Base-by-base conservation (phyloP, 2,797 vertebrate genomes). In the Lepilemur ruficaudatus region DNA sequence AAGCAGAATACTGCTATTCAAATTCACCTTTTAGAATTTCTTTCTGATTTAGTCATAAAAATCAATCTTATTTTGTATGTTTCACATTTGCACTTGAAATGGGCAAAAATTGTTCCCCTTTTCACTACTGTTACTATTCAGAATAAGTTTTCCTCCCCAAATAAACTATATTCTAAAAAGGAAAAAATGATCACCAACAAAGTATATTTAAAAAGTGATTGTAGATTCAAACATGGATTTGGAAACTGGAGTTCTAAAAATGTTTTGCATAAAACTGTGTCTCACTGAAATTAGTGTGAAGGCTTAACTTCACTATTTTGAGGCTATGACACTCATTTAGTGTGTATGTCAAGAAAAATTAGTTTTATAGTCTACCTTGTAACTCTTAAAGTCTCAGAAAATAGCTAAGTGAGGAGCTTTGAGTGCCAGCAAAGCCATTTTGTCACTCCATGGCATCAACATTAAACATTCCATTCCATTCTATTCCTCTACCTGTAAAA, bases 391-490 rank as follows among this genome's bases (percentile, higher is more conserved):
- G 94, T 97, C 94, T 97, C 96, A 97, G 93, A 97, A 98, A 96
- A 98, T 59, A 92, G 65, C 57, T 93, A 90, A 96, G 61, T 91
- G 96, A 98, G 78, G 96, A 98, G 98, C 80, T 95, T 80, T 96
- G 93, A 97, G 96, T 93, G 85, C 97, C 98, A 98, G 97, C 96
- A 98, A 93, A 97, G 79, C 95, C 93, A 97, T 86, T 85, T 43
- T 38, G 89, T 96, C 89, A 87, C 57, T 96, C 80, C 81, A 93
- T 93, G 96, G 4, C 17, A 94, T 97, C 90, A 97, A 95, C 57
- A 97, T 94, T 97, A 98, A 98, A 98, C 97, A 97, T 65, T 97
- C 96, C 92, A 97, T 70, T 97, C 97, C 91, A 95, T 93, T 97
- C 97, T 90, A 95, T 93, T 63, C 93, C 72, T 98, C 97, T 95